phyloP scores from a whole-genome alignment of 2,888 invertebrate genomes.

The Trimorus sp. region DNA sequence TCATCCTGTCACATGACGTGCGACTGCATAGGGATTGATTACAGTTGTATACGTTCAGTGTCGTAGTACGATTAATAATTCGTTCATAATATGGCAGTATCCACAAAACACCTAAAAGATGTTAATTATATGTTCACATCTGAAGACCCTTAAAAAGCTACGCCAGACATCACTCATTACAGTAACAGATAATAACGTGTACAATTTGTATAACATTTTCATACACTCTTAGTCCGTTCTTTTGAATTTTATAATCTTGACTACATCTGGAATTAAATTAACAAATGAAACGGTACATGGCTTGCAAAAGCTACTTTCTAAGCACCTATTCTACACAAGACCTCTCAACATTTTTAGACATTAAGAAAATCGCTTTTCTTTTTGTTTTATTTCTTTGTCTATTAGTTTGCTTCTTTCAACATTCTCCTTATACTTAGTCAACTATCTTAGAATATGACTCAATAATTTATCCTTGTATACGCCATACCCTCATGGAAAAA shows the following conservation, averaged over 20 bases:
- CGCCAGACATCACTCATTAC: conserved; percentile 70
- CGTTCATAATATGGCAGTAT: conserved; percentile 47
- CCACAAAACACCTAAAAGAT: conserved; percentile 56
- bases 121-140: conserved; percentile 47
- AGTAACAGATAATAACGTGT: conserved; percentile 72
- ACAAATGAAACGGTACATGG: conserved; percentile 41
- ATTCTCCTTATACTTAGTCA: conserved; percentile 43
- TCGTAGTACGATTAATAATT: conserved; percentile 32
- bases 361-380: conserved; percentile 51
- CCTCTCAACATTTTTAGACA: conserved; percentile 62
- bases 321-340: conserved; percentile 50
- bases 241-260: background rate
- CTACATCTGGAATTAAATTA: conserved; percentile 31
- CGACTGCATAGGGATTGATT: conserved; percentile 48
- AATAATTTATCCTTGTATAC: conserved; percentile 41
- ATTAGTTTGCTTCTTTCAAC: conserved; percentile 17
- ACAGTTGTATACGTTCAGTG: conserved; percentile 32
- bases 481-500: no score
- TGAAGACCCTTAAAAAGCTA: conserved; percentile 69
- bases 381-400: conserved; percentile 40
- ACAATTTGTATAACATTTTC: conserved; percentile 54
- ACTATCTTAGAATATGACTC: conserved; percentile 62
- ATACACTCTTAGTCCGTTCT: conserved; percentile 46
- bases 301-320: conserved; percentile 39
- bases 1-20: conserved; percentile 41